Evolutionary conservation across 2,888 invertebrate species (phyloP), one percentile per base, ranked within the genome.

Genomic region (Escarpia spicata): DNA sequence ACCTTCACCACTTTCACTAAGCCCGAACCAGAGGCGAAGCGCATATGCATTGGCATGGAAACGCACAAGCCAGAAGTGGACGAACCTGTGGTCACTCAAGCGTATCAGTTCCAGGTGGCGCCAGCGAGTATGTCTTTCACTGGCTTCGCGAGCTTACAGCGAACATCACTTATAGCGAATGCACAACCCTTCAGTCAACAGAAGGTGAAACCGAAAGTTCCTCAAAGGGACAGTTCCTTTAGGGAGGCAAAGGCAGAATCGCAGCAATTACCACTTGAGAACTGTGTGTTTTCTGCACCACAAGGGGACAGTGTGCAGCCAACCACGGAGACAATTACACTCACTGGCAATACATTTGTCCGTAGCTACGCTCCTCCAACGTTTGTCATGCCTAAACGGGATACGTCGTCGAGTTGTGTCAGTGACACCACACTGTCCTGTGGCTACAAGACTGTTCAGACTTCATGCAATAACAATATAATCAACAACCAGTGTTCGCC

Each of bases 101-200:
- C 75, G n/a, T 75, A 75, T 75, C 75, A 75, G 26, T 75, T 75
- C 75, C 75, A 75, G 75, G n/a, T 75, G 75, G 75, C 75, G n/a
- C 75, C 75, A 26, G 75, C 75, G 6, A n/a, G 6, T 26, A 75
- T 75, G 75, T 75, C 26, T 75, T 75, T 75, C 75, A 75, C 75
- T 75, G 75, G 75, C 75, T 75, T n/a, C n/a, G 2, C 75, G 19
- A 75, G 75, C 75, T 75, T 75, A 8, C 26, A 75, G n/a, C 75
- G 19, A 26, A 19, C 75, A 75, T 75, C 75, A 26, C 75, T 75
- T 3, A 26, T 26, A 75, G 75, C 26, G 6, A 15, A 75, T 26
- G 4, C 75, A 26, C 75, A 75, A 75, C 19, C 75, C 75, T 75
- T 19, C 26, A 4, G n/a, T 75, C 19, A 75, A 19, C 75, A 26